Evolutionary conservation across 2,888 invertebrate genomes (phyloP).

Genomic region (Exocentrus adspersus): DNA sequence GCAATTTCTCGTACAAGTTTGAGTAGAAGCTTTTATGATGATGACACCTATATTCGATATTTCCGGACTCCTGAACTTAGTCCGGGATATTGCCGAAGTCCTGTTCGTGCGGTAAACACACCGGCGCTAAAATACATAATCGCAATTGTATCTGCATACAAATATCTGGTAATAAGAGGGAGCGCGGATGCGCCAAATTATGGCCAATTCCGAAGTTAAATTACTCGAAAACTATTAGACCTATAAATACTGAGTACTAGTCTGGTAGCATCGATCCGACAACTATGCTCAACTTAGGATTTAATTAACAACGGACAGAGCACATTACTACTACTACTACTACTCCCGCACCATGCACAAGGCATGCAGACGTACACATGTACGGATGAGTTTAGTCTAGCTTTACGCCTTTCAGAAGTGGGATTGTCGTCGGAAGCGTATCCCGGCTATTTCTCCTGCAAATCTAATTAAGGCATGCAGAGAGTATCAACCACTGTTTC

Average conservation of each 20-base stretch:
- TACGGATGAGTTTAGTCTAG: neutral
- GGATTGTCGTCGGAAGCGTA: neutral
- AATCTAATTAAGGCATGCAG: neutral
- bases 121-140: constrained; percentile 40
- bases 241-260: constrained; percentile 36
- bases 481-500: neutral
- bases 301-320: constrained; percentile 21
- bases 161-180: constrained; percentile 53
- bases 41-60: constrained; percentile 1
- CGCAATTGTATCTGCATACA: constrained; percentile 56
- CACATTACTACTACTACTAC: too few relatives aligned
- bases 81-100: constrained; percentile 8
- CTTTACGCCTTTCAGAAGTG: neutral
- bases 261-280: constrained; percentile 29
- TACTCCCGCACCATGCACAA: constrained; percentile 1
- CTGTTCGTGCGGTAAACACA: constrained; percentile 4
- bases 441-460: neutral
- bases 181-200: constrained; percentile 50
- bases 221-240: constrained; percentile 52
- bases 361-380: constrained; percentile 3
- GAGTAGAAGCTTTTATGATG: too few relatives aligned
- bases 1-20: too few relatives aligned
- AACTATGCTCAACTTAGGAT: constrained; percentile 30
- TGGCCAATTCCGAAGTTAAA: constrained; percentile 52
- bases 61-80: neutral